Evolutionary conservation across 2,888 invertebrate genomes (phyloP).

Genomic region (Callosobruchus maculatus): DNA sequence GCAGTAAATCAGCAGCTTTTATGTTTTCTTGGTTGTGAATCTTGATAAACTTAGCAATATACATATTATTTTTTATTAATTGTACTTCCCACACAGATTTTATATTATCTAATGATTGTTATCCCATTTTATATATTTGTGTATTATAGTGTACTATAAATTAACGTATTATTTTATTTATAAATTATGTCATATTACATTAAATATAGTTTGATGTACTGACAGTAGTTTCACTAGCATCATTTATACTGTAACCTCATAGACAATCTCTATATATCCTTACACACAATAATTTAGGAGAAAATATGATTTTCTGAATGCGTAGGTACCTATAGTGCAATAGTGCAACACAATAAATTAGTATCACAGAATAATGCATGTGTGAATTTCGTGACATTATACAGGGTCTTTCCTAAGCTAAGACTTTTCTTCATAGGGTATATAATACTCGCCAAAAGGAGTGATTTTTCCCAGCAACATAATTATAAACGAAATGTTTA

Average conservation of each 20-base stretch:
- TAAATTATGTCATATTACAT: slow-evolving; percentile 46
- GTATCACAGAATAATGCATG: too few relatives aligned
- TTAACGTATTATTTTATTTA: slow-evolving; percentile 45
- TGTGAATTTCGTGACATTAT: too few relatives aligned
- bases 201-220: slow-evolving; percentile 41
- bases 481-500: too few relatives aligned
- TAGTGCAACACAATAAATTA: too few relatives aligned
- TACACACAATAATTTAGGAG: too few relatives aligned
- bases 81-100: neutral
- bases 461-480: too few relatives aligned
- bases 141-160: slow-evolving; percentile 47
- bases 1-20: neutral
- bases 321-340: too few relatives aligned
- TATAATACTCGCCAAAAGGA: too few relatives aligned
- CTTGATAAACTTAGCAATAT: neutral
- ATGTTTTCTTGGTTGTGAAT: neutral
- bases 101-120: neutral
- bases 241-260: slow-evolving; percentile 1
- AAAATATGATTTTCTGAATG: too few relatives aligned
- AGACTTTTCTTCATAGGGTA: too few relatives aligned
- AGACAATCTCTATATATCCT: neutral
- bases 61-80: neutral
- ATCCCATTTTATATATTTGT: slow-evolving; percentile 29
- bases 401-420: too few relatives aligned
- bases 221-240: slow-evolving; percentile 16